Conservation (phyloP, 2,888 invertebrate species). For the Antheraea yamamai region DNA sequence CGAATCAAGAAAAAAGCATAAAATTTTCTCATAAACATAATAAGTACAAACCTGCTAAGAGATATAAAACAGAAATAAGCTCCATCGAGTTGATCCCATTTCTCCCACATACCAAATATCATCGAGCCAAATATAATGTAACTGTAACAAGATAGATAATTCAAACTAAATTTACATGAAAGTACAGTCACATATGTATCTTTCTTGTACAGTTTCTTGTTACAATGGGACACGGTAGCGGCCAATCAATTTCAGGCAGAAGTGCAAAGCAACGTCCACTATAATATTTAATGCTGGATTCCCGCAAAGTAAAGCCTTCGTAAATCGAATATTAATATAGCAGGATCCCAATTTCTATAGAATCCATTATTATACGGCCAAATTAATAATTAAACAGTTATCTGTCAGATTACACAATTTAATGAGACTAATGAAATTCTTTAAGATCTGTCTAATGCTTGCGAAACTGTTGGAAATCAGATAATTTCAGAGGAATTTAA, state of each 20-base stretch:
- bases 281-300: too few species aligned
- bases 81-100: conserved; percentile 95
- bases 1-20: neutral
- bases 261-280: too few species aligned
- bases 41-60: conserved; percentile 86
- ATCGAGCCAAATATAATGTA: conserved; percentile 96
- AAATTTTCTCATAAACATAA: neutral
- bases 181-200: too few species aligned
- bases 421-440: neutral
- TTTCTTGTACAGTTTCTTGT: too few species aligned
- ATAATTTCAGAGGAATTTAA: neutral
- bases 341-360: neutral
- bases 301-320: too few species aligned
- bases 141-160: conserved; percentile 63
- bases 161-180: neutral
- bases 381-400: neutral
- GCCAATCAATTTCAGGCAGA: too few species aligned
- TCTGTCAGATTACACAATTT: neutral
- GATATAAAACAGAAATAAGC: conserved; percentile 98
- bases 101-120: conserved; percentile 95
- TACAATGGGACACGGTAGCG: too few species aligned
- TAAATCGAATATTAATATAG: neutral
- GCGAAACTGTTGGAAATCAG: neutral
- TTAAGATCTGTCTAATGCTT: neutral
- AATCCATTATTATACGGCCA: neutral